Conservation (phyloP, 1,140 invertebrate genomes). For the Heliconius eleuchia region DNA sequence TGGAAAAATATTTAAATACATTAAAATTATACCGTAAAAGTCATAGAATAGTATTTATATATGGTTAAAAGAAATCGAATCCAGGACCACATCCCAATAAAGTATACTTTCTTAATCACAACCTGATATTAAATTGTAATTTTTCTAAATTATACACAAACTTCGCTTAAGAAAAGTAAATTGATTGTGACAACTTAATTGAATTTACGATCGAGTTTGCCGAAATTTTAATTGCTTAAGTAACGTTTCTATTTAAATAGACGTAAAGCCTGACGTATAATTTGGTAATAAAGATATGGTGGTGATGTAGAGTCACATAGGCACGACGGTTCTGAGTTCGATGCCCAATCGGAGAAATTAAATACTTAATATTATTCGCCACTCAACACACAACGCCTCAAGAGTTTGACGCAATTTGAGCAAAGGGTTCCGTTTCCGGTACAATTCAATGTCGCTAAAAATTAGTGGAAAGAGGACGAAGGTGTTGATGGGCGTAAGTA, state of each 20-base stretch:
- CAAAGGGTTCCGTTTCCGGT: no score
- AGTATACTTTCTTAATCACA: no score
- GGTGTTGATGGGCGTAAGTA: no score
- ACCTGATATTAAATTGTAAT: background rate
- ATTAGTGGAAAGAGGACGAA: no score
- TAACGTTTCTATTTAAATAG: background rate
- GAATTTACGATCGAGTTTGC: background rate
- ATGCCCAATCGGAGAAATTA: background rate
- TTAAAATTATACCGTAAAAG: no score
- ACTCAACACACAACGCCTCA: background rate
- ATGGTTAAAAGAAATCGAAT: no score
- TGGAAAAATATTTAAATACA: no score
- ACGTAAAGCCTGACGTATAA: background rate
- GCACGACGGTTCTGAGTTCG: background rate
- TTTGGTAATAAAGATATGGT: background rate
- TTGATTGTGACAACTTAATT: conserved; percentile 12
- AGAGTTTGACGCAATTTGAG: background rate
- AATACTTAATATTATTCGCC: background rate
- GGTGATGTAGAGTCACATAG: no score
- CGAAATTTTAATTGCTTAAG: conserved; percentile 3
- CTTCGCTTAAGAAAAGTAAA: background rate
- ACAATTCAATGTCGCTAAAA: no score
- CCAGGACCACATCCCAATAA: no score
- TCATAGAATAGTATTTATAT: no score
- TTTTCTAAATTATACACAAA: background rate